These are phyloP conservation scores for Ostrea edulis DNA, from an alignment of 1,140 invertebrate genomes.

Conservation along the genomic window DNA sequence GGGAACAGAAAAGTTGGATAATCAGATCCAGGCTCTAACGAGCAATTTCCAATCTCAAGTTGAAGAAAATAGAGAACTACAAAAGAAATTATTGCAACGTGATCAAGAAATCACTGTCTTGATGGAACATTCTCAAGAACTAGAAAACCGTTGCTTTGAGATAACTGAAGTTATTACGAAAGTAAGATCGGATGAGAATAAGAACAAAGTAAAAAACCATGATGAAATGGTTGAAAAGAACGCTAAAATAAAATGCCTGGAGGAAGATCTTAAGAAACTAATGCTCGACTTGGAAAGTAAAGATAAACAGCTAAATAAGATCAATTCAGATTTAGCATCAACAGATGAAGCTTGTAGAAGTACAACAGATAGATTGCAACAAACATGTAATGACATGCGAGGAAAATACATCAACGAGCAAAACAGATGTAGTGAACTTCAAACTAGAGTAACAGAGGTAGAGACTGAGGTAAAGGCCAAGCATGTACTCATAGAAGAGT, in stretches of 20 bases:
- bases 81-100: background rate
- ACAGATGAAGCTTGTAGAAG: background rate
- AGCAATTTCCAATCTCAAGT: background rate
- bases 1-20: background rate
- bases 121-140: background rate
- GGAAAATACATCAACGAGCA: background rate
- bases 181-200: background rate
- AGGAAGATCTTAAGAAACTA: background rate
- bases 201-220: background rate
- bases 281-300: background rate
- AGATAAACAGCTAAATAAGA: background rate
- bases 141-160: background rate
- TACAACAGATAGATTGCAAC: background rate
- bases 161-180: background rate
- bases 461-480: background rate
- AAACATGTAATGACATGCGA: background rate
- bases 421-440: background rate
- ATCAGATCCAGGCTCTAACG: background rate
- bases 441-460: background rate
- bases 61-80: background rate
- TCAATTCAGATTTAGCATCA: background rate
- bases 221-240: background rate
- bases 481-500: background rate
- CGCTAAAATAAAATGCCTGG: background rate
- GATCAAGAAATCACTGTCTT: background rate